Evolutionary conservation across 1,140 invertebrate genomes (phyloP).

Genomic region (Nasonia vitripennis): DNA sequence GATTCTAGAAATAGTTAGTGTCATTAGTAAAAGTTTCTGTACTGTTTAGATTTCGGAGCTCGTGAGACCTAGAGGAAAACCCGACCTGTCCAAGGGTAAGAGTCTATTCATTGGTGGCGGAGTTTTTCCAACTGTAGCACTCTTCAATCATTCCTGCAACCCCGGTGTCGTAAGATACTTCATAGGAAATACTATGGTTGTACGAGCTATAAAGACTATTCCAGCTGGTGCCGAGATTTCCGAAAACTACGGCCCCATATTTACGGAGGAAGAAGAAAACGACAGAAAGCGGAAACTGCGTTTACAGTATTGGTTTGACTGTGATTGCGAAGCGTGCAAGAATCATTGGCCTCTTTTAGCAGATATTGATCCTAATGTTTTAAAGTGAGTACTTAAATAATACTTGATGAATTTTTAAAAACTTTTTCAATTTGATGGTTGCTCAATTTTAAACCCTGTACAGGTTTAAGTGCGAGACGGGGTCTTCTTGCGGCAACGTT

Average conservation of each 20-base stretch:
- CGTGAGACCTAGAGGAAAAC: slow-evolving; percentile 52
- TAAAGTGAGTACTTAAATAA: slow-evolving; percentile 58
- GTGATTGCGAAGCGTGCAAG: slow-evolving; percentile 86
- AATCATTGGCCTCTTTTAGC: slow-evolving; percentile 89
- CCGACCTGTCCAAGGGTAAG: slow-evolving; percentile 62
- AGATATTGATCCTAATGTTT: slow-evolving; percentile 78
- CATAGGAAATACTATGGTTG: slow-evolving; percentile 85
- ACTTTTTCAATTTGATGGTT: neutral
- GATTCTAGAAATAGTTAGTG: too few relatives aligned
- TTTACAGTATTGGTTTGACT: slow-evolving; percentile 92
- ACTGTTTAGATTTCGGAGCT: slow-evolving; percentile 69
- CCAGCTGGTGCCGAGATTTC: slow-evolving; percentile 84
- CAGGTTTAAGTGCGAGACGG: slow-evolving; percentile 79
- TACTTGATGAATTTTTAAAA: neutral
- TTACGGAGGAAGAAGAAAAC: slow-evolving; percentile 81
- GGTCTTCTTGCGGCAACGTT: slow-evolving; percentile 78
- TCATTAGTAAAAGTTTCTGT: neutral
- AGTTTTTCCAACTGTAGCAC: slow-evolving; percentile 89
- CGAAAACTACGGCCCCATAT: slow-evolving; percentile 95
- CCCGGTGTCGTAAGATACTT: slow-evolving; percentile 92
- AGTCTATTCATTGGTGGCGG: slow-evolving; percentile 88
- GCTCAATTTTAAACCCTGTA: slow-evolving; percentile 12
- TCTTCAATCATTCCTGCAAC: slow-evolving; percentile 96
- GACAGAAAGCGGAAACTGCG: slow-evolving; percentile 82
- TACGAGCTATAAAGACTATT: slow-evolving; percentile 85